A percentile compares a stretch with the other conserved stretches of the same genome.
phyloP scores from a whole-genome alignment of 2,113 vertebrate genomes.

The Fregetta grallaria region DNA sequence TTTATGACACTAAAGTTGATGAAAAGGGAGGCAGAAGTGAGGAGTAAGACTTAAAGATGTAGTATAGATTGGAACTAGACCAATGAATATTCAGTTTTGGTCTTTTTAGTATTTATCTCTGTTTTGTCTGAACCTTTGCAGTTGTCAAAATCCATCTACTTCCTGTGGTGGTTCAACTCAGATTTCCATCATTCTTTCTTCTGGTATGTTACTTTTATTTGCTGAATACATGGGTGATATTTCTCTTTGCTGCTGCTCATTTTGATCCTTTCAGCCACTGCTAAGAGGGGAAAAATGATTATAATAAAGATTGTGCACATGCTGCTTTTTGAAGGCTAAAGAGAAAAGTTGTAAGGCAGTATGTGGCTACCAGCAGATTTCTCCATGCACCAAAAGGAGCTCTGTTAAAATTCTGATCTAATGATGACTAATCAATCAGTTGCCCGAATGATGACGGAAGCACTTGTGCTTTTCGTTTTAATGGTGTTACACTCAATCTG shows the following conservation, averaged over 20 bases:
- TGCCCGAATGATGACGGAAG: background rate
- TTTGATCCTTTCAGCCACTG: background rate
- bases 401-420: background rate
- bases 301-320: rapidly evolving
- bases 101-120: background rate
- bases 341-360: background rate
- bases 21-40: background rate
- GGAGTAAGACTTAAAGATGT: background rate
- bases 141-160: background rate
- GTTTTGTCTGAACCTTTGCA: background rate
- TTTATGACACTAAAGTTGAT: background rate
- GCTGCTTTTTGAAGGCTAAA: background rate
- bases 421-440: background rate
- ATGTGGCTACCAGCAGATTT: background rate
- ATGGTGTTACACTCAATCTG: background rate
- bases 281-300: background rate
- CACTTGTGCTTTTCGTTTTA: background rate
- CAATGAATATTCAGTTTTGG: background rate
- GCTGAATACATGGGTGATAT: background rate
- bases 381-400: background rate
- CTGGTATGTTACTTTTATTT: background rate
- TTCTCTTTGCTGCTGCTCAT: background rate
- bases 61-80: background rate
- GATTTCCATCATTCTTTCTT: background rate
- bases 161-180: background rate